Evolutionary conservation across 2,113 vertebrate genomes (phyloP), one percentile per base, ranked within the genome.

Genomic region (Vanacampus margaritifer): DNA sequence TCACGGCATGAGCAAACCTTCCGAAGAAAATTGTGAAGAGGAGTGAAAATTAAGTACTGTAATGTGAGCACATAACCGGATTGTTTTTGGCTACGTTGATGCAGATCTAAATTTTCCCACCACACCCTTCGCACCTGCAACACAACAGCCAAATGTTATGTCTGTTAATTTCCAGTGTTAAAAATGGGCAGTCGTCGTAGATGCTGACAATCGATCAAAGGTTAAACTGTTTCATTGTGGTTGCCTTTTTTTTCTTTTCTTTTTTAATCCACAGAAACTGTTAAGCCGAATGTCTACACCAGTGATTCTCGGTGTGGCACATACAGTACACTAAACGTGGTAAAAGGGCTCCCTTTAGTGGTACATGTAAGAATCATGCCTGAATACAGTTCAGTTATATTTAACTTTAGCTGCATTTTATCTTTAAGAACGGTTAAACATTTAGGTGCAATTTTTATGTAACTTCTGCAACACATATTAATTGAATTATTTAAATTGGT

Each of bases 121-220:
- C 88, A 89, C 88, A 69, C 88, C 84, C 23, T 81, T 85, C 65
- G 86, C 75, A 66, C 92, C 87, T 0, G 61, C 75, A 59, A 51
- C 1, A 41, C 35, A 56, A 68, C 71, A 69, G 66, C 70, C 16
- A 0, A 41, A 43, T 41, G 6, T n/a, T 2, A 16, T 68, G n/a
- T 26, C 14, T 35, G 37, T 65, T n/a, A 64, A 28, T 9, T 32
- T 50, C 12, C 24, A 45, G 14, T 3, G 26, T 28, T 32, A 58
- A 19, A n/a, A 19, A 67, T 62, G n/a, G 28, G 7, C 41, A 24
- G 21, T 11, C 12, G 54, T 0, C 37, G 16, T 37, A 8, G 19
- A 3, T 45, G 39, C n/a, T 39, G 16, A 46, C 26, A 65, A 37
- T 5, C 5, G 12, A 5, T 23, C 6, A 13, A 36, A 39, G 9